Evolutionary conservation across 2,113 vertebrate genomes (phyloP), one percentile per base, ranked within the genome.

Genomic region (Cebus imitator): DNA sequence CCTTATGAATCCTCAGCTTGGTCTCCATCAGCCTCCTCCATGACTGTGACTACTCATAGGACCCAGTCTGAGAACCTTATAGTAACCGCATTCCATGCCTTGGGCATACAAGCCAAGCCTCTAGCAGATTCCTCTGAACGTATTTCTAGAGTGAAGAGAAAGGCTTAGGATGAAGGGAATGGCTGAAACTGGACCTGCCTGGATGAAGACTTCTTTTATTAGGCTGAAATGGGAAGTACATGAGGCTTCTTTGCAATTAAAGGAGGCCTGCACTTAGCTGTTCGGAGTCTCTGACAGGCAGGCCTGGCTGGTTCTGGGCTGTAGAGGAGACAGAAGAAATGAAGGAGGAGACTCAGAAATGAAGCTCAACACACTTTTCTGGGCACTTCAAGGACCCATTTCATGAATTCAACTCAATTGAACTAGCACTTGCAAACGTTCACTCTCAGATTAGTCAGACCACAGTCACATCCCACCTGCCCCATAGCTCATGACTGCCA

Each of bases 381-480:
- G 17, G 23, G 17, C 17, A 1, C 21, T 32, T 10, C 9, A 40
- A 72, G 48, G 83, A 72, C 23, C 23, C 20, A 6, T 73, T 87
- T 18, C 75, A 55, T 75, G 35, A 57, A 40, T 80, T 58, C 43
- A 16, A 23, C 23, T 66, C 48, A 40, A 86, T 76, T 68, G 66
- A 86, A 32, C 11, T 21, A 70, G 8, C 2, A 27, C 14, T 48
- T 2, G 1, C 20, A 16, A 43, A 55, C 17, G 76, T 32, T 25
- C 13, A 23, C 8, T 75, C 35, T 66, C 64, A 61, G 45, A 88
- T 18, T 50, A 13, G 6, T 83, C 50, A 68, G 45, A n/a, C 4
- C 16, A 40, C 37, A 32, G 50, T 55, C 32, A 58, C 1, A 0
- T 2, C 5, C 27, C 5, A 6, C 18, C 2, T 9, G 2, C 5